Conservation (phyloP, 92 coral and sea anemone species). For the Siderastrea siderea region DNA sequence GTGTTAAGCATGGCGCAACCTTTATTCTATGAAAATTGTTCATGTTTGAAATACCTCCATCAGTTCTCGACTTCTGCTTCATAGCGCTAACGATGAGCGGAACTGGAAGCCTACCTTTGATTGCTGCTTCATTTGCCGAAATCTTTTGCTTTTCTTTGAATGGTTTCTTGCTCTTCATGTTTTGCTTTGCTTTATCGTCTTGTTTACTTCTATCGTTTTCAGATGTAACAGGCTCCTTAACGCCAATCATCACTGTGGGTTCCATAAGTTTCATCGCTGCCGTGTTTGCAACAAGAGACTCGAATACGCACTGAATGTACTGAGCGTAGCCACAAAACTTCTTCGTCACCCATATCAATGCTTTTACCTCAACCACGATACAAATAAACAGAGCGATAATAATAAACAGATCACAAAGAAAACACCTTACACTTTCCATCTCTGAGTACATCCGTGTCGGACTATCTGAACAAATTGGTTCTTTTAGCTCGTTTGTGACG, state of each 20-base stretch:
- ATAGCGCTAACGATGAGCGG: background rate
- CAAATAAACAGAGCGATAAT: background rate
- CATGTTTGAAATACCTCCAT: background rate
- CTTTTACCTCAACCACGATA: background rate
- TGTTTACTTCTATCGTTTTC: background rate
- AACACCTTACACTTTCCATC: background rate
- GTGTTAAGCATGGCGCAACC: background rate
- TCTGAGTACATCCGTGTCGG: background rate
- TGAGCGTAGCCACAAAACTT: background rate
- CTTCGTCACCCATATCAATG: background rate
- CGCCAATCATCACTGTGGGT: background rate
- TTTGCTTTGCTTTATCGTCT: background rate
- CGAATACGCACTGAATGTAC: background rate
- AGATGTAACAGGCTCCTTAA: background rate
- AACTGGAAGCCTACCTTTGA: background rate
- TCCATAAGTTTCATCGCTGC: background rate
- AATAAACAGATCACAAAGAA: background rate
- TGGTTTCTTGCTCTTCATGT: background rate
- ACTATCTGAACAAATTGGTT: background rate
- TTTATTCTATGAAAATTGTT: background rate
- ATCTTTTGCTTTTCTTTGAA: slow-evolving; percentile 1
- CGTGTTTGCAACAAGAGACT: background rate
- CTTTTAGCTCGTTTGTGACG: background rate
- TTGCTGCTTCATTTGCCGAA: background rate
- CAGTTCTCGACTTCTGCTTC: background rate